A percentile compares a stretch with the other conserved stretches of the same genome.
phyloP scores from a whole-genome alignment of 2,113 vertebrate species.

The Dicerorhinus sumatrensis region DNA sequence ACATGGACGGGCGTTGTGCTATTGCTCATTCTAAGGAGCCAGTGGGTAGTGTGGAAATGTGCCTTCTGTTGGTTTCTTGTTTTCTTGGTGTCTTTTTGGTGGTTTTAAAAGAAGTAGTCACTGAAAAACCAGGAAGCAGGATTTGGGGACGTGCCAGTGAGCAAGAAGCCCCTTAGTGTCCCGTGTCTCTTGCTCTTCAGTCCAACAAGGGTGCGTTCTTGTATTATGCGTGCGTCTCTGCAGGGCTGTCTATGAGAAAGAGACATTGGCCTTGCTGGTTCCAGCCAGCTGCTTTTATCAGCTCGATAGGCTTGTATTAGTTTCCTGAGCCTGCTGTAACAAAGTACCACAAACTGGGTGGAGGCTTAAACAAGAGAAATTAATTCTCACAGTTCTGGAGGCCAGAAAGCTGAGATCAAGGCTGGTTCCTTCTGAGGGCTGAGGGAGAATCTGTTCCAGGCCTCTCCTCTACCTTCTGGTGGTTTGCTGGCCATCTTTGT shows the following conservation, averaged over 20 bases:
- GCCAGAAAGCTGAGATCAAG: not conserved
- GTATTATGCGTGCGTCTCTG: rapidly evolving
- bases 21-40: not conserved
- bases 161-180: not conserved
- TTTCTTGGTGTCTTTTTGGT: not conserved
- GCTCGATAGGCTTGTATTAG: not conserved
- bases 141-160: not conserved
- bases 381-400: not conserved
- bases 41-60: not conserved
- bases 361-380: not conserved
- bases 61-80: not conserved
- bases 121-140: not conserved
- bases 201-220: not conserved
- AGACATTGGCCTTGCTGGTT: not conserved
- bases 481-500: not conserved
- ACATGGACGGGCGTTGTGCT: not conserved
- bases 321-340: not conserved
- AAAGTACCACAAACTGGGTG: not conserved
- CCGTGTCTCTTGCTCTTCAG: not conserved
- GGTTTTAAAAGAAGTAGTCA: not conserved
- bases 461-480: not conserved
- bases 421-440: not conserved
- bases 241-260: too few species aligned
- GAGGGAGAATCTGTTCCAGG: not conserved
- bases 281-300: not conserved